Evolutionary conservation across 2,888 invertebrate species (phyloP), one percentile per base, ranked within the genome.

Genomic region (Acleris literana): DNA sequence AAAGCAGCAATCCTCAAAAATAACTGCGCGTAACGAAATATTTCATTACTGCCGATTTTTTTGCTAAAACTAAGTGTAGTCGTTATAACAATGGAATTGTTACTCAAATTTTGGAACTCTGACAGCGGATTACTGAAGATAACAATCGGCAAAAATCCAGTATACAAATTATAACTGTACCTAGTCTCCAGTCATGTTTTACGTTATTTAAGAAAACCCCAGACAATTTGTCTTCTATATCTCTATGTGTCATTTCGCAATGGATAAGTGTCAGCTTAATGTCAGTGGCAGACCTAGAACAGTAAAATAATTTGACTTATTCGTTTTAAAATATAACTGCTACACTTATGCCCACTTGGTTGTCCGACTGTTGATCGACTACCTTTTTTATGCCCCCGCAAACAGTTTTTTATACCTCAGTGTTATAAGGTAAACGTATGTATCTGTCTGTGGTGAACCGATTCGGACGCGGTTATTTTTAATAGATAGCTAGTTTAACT

Each of bases 121-220:
- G 54, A 54, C 20, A 39, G 54, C 16, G 54, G 17, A 55, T 39
- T 13, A 6, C 20, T 54, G 3, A 46, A 46, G 54, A 54, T 54
- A 33, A 54, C 20, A 39, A 54, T 39, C 39, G 33, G 18, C 33
- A 16, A 18, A 54, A 55, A 43, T 39, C 33, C 16, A 55, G 18
- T 55, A 55, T 55, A 39, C 54, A 55, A 55, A 55, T 55, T 18
- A 51, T 51, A 22, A 39, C 54, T 39, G 33, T 18, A 18, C 13
- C n/a, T n/a, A n/a, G n/a, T 20, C 18, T 43, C 18, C 39, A 46
- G 17, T 46, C n/a, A 18, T 55, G 18, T 39, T 55, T 39, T 20
- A 20, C 46, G 6, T n/a, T 39, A 13, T 39, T 39, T 4, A 39
- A 39, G 39, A 39, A 39, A 39, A 39, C 3, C 1, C 13, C 13